Percentiles rank a stretch among this genome's conserved stretches.
Evolutionary conservation across 1,140 invertebrate genomes (phyloP).

Genomic region (Heliconius nattereri): DNA sequence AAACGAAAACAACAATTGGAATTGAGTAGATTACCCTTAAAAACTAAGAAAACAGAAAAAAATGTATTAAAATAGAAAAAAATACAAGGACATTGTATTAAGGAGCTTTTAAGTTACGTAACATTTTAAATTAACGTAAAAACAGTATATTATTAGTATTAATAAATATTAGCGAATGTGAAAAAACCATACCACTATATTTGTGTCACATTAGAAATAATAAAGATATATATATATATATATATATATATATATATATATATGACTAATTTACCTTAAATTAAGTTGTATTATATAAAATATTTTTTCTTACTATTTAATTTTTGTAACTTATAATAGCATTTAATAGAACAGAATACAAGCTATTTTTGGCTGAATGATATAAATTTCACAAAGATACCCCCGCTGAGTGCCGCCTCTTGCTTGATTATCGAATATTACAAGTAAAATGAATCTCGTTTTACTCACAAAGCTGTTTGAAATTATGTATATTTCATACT

Average conservation of each 20-base stretch:
- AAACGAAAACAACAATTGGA: no score
- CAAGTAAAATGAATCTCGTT: conserved; percentile 39
- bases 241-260: no score
- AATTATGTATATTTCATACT: conserved; percentile 46
- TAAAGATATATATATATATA: conserved; percentile 24
- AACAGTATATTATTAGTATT: no score
- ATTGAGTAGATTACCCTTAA: no score
- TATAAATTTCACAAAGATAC: neutral
- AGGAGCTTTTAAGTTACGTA: no score
- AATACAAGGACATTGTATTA: no score
- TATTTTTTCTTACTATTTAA: neutral
- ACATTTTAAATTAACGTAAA: no score
- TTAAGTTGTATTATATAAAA: conserved; percentile 20
- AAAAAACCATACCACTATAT: neutral
- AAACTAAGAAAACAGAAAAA: no score
- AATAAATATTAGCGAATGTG: neutral
- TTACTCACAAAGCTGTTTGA: conserved; percentile 34
- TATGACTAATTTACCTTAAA: conserved; percentile 46
- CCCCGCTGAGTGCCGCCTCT: conserved; percentile 18
- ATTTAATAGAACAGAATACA: conserved; percentile 18
- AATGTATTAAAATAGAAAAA: no score
- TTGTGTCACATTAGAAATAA: conserved; percentile 11
- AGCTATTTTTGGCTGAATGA: neutral
- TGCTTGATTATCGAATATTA: conserved; percentile 14
- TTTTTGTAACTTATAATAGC: neutral